phyloP scores from a whole-genome alignment of 2,888 invertebrate genomes.

The Smittia sp. region DNA sequence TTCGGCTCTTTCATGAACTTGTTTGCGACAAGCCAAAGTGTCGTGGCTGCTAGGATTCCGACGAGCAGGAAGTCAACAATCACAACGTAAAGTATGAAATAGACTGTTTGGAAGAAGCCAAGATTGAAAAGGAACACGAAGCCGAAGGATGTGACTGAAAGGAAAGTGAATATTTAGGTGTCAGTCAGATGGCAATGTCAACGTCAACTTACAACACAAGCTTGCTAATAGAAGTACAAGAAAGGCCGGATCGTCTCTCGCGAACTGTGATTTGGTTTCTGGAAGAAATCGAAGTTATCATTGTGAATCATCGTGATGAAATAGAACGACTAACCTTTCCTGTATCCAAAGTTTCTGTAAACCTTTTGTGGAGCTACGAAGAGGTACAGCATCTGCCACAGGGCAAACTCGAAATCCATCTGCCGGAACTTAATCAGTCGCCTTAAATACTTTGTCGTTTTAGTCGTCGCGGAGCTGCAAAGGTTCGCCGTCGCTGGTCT shows the following conservation, averaged over 20 bases:
- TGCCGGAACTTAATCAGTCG: constrained; percentile 87
- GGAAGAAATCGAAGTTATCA: constrained; percentile 48
- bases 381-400: constrained; percentile 98
- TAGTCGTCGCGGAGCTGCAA: constrained; percentile 80
- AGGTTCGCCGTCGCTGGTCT: constrained; percentile 68
- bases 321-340: constrained; percentile 73
- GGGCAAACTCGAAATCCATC: constrained; percentile 99
- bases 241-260: constrained; percentile 98
- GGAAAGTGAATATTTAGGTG: constrained; percentile 42
- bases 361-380: constrained; percentile 95
- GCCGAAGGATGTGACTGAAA: constrained; percentile 83
- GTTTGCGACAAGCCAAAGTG: constrained; percentile 74
- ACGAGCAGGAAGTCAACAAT: constrained; percentile 92
- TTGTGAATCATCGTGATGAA: constrained; percentile 10
- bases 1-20: constrained; percentile 48
- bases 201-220: constrained; percentile 65
- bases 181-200: neutral
- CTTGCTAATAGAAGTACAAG: constrained; percentile 84
- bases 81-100: constrained; percentile 86
- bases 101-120: constrained; percentile 65
- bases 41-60: constrained; percentile 80
- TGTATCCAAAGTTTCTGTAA: constrained; percentile 93
- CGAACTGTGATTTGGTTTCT: constrained; percentile 99
- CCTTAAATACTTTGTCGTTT: constrained; percentile 82
- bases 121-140: constrained; percentile 78